phyloP scores from a whole-genome alignment of 2,888 invertebrate genomes.

The Hypercompe scribonia region DNA sequence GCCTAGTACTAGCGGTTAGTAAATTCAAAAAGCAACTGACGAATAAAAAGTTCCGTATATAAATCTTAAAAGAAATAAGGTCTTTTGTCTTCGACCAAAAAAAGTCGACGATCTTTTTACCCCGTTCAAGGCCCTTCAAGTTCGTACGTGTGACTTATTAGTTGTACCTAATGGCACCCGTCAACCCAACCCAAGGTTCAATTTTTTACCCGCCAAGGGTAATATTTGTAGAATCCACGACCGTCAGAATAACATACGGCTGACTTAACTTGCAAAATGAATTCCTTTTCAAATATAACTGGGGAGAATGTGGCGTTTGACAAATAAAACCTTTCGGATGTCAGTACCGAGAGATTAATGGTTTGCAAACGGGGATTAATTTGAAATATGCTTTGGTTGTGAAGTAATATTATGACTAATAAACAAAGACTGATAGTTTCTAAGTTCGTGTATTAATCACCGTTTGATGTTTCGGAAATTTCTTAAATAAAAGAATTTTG shows the following conservation, averaged over 20 bases:
- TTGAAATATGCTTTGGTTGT: constrained; percentile 33
- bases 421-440: constrained; percentile 13
- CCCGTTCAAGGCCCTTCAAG: constrained; percentile 23
- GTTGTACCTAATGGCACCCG: constrained; percentile 36
- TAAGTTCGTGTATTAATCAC: constrained; percentile 3
- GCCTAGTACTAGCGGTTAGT: not conserved
- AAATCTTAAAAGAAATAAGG: not conserved
- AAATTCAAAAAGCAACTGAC: not conserved
- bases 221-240: constrained; percentile 51
- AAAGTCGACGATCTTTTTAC: constrained; percentile 5
- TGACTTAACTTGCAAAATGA: constrained; percentile 53
- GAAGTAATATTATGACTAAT: constrained; percentile 35
- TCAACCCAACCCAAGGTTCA: constrained; percentile 26
- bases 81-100: constrained; percentile 8
- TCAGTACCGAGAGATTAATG: constrained; percentile 49
- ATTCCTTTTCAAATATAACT: constrained; percentile 53
- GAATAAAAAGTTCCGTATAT: not conserved
- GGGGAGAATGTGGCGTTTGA: constrained; percentile 50
- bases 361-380: constrained; percentile 44
- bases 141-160: constrained; percentile 33
- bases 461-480: not conserved
- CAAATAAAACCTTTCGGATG: constrained; percentile 53
- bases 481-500: not conserved
- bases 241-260: constrained; percentile 52
- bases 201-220: constrained; percentile 41